These are phyloP conservation scores for Phasianus colchicus DNA, from an alignment of 2,113 vertebrate species.

Conservation along the genomic window DNA sequence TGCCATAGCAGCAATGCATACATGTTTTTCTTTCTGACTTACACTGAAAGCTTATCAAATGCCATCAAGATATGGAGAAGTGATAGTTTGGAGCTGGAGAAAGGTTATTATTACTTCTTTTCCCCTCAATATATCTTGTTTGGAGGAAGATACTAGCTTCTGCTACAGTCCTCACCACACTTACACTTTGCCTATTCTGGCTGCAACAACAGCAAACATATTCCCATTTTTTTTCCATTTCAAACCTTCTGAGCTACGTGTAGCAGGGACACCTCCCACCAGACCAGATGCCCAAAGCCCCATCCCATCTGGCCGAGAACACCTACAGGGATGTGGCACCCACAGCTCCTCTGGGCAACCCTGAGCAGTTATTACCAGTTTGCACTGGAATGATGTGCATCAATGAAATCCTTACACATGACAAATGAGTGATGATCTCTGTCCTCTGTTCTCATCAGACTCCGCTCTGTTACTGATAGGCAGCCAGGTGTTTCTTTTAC, in stretches of 20 bases:
- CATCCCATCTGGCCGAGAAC: not conserved
- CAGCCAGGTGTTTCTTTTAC: not conserved
- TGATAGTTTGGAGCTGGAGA: not conserved
- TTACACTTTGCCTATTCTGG: not conserved
- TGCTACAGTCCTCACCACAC: not conserved
- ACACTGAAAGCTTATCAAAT: not conserved
- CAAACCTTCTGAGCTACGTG: not conserved
- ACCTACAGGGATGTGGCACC: not conserved
- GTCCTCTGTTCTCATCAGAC: not conserved
- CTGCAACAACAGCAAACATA: not conserved
- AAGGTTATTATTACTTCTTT: not conserved
- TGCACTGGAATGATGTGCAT: not conserved
- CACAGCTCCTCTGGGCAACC: not conserved
- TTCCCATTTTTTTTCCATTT: slow-evolving; percentile 29
- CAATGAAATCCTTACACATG: not conserved
- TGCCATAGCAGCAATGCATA: not conserved
- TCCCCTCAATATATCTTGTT: not conserved
- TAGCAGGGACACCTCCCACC: not conserved
- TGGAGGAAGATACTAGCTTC: not conserved
- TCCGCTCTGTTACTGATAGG: not conserved
- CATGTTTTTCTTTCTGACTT: not conserved
- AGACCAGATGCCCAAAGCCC: not conserved
- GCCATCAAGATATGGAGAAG: not conserved
- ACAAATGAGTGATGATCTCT: not conserved
- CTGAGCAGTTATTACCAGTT: not conserved